Evolutionary conservation across 2,113 vertebrate species (phyloP), one percentile per base, ranked within the genome.

Genomic region (Polypterus bichir): DNA sequence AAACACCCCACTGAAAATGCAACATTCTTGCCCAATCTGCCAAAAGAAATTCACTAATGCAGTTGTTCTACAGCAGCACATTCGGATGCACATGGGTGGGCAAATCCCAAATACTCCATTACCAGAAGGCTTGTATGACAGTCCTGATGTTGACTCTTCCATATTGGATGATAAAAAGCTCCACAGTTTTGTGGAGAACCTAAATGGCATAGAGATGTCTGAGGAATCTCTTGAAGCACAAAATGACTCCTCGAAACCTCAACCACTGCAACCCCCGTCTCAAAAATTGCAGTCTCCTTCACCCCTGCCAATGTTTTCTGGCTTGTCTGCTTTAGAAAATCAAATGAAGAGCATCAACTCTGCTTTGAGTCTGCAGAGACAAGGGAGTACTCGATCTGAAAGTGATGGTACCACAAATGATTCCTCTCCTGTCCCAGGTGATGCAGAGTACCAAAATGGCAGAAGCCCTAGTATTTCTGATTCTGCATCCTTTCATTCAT

Each of bases 21-120:
- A 98, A 62, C 96, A 98, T 52, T 97, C 96, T 0, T 99, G 96
- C 63, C 96, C 96, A 2, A 99, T 99, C 70, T 99, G 95, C 74
- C 95, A 99, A 79, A 98, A 96, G 84, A 97, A 97, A 78, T 99
- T 97, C 60, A 99, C 96, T 0, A 99, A 99, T 0, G 95, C 95
- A 0, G 93, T 99, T 56, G 85, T 96, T 59, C 59, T 99, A 54
- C 96, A 99, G 83, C 96, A 97, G 62, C 96, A 99, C 49, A 99
- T 99, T 54, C 91, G 95, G 7, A 97, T 99, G 96, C 96, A 99
- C 70, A 97, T 99, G 94, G 93, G 94, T 0, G 96, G 96, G 1
- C 94, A 97, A 73, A 97, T 99, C 55, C 92, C 94, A 48, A 98
- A 98, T 74, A 96, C 90, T 0, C 94, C 91, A 0, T 51, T 94